Evolutionary conservation across 2,113 vertebrate species (phyloP), one percentile per base, ranked within the genome.

Genomic region (Nerophis ophidion): DNA sequence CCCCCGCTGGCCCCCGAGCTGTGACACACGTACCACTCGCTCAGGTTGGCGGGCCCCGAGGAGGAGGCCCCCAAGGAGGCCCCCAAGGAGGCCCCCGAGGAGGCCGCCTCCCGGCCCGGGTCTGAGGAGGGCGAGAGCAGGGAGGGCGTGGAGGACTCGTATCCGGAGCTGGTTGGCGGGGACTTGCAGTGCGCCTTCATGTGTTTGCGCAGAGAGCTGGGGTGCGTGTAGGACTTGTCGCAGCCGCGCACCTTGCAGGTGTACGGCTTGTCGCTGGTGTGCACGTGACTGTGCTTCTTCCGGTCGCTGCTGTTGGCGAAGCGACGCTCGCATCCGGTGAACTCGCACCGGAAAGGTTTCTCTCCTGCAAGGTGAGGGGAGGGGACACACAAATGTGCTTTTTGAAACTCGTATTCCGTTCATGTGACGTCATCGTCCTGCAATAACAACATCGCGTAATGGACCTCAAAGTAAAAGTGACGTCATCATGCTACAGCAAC

Each of bases 281-380:
- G 97, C 80, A 99, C 97, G 84, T 99, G 97, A 15, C 94, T 97
- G 81, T 98, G 97, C 81, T 99, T 98, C 87, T 98, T 99, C 79
- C 97, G 90, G 92, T 99, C 97, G 70, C 97, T 99, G 91, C 97
- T 99, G 90, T 99, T 99, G 87, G 97, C 97, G 83, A 99, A 99
- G 76, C 97, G 94, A 88, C 96, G 85, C 89, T 99, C 97, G 48
- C 97, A 99, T 81, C 97, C 97, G 77, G 97, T 92, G 83, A 98
- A 98, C 80, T 99, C 96, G 67, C 96, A 99, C 81, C 95, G 95
- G 88, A 99, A 98, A 68, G 97, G 97, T 74, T 99, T 99, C 84
- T 98, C 97, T 71, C 97, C 97, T 99, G 87, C 74, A 66, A 83
- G 5, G 15, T 4, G 47, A n/a, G 5, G 15, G n/a, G n/a, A 6